phyloP scores from a whole-genome alignment of 2,113 vertebrate species.

The Chauna torquata region DNA sequence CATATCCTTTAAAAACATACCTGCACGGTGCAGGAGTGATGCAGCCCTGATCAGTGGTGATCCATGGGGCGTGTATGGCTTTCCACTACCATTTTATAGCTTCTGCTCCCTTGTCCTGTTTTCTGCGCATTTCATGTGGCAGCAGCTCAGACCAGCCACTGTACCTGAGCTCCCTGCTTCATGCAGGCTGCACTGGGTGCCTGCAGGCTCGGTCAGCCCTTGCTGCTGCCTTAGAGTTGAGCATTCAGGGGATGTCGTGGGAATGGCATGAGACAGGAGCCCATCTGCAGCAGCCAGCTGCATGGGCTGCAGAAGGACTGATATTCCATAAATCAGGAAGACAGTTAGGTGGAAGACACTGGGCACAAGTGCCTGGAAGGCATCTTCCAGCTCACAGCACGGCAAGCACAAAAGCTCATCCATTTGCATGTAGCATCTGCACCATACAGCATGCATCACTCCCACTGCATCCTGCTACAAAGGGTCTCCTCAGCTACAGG shows the following conservation, averaged over 20 bases:
- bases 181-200: neutral
- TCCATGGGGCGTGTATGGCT: fast-evolving
- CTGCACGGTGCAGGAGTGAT: neutral
- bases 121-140: neutral
- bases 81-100: neutral
- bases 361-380: neutral
- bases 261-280: neutral
- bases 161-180: neutral
- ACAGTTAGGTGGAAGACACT: neutral
- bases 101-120: neutral
- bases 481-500: neutral
- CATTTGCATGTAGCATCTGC: neutral
- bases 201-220: neutral
- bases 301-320: neutral
- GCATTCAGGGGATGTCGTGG: neutral
- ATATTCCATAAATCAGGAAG: slow-evolving; percentile 39
- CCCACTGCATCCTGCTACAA: neutral
- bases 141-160: neutral
- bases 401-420: neutral
- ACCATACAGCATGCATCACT: neutral
- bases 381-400: slow-evolving; percentile 17
- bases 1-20: neutral
- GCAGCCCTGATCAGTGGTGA: neutral
- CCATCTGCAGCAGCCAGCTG: slow-evolving; percentile 45
- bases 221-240: neutral